Conservation (phyloP, 2,797 vertebrate species). For the Protonibea diacanthus region DNA sequence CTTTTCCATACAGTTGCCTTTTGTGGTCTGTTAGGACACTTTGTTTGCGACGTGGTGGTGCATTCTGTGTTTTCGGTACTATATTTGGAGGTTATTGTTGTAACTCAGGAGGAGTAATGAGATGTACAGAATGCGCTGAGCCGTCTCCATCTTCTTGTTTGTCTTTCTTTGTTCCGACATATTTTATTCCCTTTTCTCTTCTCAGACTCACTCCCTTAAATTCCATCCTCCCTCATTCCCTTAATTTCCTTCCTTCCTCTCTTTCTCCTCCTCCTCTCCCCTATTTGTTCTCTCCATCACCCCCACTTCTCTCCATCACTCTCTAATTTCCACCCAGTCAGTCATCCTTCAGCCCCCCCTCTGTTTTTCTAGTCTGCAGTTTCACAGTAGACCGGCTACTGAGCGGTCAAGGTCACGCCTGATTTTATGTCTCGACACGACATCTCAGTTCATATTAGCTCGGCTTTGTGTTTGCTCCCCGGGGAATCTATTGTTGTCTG, state of each 20-base stretch:
- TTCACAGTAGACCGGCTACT: conserved; percentile 68
- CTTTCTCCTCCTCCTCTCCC: conserved; percentile 9
- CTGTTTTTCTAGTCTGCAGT: conserved; percentile 74
- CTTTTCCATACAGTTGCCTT: conserved; percentile 47
- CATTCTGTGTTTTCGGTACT: conserved; percentile 17
- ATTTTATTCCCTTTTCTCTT: conserved; percentile 55
- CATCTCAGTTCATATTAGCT: conserved; percentile 50
- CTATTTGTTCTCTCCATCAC: conserved; percentile 25
- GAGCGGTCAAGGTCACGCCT: conserved; percentile 69
- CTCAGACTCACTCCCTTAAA: conserved; percentile 65
- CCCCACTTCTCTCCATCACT: conserved; percentile 21
- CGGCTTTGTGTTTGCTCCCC: conserved; percentile 26
- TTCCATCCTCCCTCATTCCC: conserved; percentile 53
- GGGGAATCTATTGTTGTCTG: conserved; percentile 16
- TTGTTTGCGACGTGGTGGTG: conserved; percentile 39
- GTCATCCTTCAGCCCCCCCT: conserved; percentile 45
- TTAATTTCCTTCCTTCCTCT: conserved; percentile 37
- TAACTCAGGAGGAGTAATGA: conserved; percentile 43
- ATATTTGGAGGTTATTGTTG: conserved; percentile 68
- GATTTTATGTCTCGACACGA: conserved; percentile 56
- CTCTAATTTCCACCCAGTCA: conserved; percentile 62
- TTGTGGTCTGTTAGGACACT: conserved; percentile 36
- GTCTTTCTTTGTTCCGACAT: conserved; percentile 50
- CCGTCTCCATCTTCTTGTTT: conserved; percentile 63
- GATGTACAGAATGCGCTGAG: conserved; percentile 6